These are phyloP conservation scores for Perca fluviatilis DNA, from an alignment of 2,113 vertebrate genomes.

Conservation along the genomic window DNA sequence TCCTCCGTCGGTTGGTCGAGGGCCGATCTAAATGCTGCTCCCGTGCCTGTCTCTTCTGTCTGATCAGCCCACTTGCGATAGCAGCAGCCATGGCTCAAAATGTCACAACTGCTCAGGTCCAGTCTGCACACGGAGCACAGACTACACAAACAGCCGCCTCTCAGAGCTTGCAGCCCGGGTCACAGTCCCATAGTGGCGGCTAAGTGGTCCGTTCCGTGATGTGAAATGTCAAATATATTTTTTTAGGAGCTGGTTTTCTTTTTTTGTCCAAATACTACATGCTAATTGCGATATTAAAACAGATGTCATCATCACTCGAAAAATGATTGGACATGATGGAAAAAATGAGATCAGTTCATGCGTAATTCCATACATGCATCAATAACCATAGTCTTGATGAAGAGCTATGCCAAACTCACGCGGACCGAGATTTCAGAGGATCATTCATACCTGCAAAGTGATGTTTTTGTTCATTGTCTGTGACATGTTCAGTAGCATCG, in stretches of 20 bases:
- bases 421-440: slow-evolving; percentile 42
- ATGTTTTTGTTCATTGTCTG: slow-evolving; percentile 60
- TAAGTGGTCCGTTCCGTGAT: slow-evolving; percentile 64
- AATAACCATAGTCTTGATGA: slow-evolving; percentile 44
- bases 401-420: slow-evolving; percentile 61
- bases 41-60: slow-evolving; percentile 97
- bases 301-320: slow-evolving; percentile 59
- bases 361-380: slow-evolving; percentile 74
- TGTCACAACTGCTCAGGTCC: slow-evolving; percentile 76
- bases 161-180: slow-evolving; percentile 81
- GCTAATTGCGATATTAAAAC: slow-evolving; percentile 53
- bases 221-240: slow-evolving; percentile 58
- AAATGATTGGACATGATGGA: slow-evolving; percentile 63
- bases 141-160: slow-evolving; percentile 81
- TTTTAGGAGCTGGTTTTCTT: slow-evolving; percentile 41
- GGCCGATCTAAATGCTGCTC: slow-evolving; percentile 98
- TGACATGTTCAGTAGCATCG: slow-evolving; percentile 59
- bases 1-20: slow-evolving; percentile 94
- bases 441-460: slow-evolving; percentile 73
- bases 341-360: slow-evolving; percentile 64
- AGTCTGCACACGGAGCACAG: slow-evolving; percentile 79
- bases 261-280: slow-evolving; percentile 74
- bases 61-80: slow-evolving; percentile 98
- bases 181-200: slow-evolving; percentile 83
- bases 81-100: slow-evolving; percentile 94